Conservation (phyloP, 1,140 invertebrate species). For the Drosophila ficusphila region DNA sequence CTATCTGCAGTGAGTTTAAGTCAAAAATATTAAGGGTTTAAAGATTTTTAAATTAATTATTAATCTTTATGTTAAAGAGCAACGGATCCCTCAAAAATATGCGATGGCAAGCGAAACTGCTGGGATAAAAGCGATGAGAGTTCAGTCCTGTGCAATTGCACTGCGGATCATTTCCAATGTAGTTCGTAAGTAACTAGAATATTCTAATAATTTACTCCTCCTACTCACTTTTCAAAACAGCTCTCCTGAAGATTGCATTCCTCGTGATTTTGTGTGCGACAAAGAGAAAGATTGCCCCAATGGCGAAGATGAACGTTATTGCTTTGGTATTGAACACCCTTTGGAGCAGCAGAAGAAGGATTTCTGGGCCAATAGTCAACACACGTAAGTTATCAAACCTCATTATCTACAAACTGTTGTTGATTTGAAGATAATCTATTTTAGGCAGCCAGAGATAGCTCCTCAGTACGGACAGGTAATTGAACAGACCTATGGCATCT, state of each 20-base stretch:
- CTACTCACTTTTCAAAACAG: slow-evolving; percentile 37
- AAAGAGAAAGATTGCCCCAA: slow-evolving; percentile 88
- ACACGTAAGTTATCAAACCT: slow-evolving; percentile 8
- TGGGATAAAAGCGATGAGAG: slow-evolving; percentile 92
- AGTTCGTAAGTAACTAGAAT: slow-evolving; percentile 77
- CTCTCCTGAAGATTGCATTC: slow-evolving; percentile 86
- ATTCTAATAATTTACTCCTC: neutral
- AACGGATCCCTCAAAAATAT: slow-evolving; percentile 88
- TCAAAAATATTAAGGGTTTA: neutral
- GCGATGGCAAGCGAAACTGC: slow-evolving; percentile 92
- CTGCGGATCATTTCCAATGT: slow-evolving; percentile 85
- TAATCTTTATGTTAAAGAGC: slow-evolving; percentile 71
- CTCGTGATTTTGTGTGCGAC: slow-evolving; percentile 90
- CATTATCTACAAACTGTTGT: neutral
- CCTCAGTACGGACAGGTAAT: slow-evolving; percentile 85
- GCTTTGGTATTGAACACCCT: slow-evolving; percentile 83
- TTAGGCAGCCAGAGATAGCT: slow-evolving; percentile 28
- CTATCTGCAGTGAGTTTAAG: slow-evolving; percentile 86
- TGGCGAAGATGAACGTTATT: slow-evolving; percentile 88
- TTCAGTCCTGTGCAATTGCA: slow-evolving; percentile 87
- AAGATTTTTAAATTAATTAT: neutral
- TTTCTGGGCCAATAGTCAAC: slow-evolving; percentile 47
- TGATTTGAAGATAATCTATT: neutral
- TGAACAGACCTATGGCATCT: slow-evolving; percentile 85
- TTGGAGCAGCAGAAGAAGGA: slow-evolving; percentile 54